Evolutionary conservation across 2,888 invertebrate genomes (phyloP).

Genomic region (Mythimna ferrago): DNA sequence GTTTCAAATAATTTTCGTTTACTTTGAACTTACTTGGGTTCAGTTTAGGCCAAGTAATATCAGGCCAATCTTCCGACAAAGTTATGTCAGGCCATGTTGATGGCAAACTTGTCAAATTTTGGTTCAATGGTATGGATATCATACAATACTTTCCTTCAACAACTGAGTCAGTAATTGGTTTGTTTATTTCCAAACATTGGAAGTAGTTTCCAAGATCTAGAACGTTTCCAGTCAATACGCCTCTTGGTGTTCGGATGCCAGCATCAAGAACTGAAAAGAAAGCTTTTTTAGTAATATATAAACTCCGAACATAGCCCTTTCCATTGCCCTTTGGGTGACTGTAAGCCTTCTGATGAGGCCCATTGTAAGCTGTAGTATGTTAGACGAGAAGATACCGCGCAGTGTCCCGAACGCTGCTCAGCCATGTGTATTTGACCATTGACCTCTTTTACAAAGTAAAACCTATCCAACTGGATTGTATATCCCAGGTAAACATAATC

Average conservation of each 20-base stretch:
- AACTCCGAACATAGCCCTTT: too few species aligned
- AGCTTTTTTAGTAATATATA: not conserved
- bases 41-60: constrained; percentile 49
- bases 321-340: too few species aligned
- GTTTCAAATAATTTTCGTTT: constrained; percentile 24
- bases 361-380: too few species aligned
- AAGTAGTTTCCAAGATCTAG: constrained; percentile 76
- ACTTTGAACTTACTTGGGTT: constrained; percentile 41
- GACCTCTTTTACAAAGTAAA: too few species aligned
- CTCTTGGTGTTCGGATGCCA: constrained; percentile 76
- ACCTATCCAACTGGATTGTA: too few species aligned
- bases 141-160: constrained; percentile 82
- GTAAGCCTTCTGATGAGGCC: too few species aligned
- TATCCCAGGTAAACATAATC: too few species aligned
- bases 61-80: constrained; percentile 39
- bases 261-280: constrained; percentile 76
- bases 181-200: constrained; percentile 76
- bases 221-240: constrained; percentile 73
- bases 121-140: constrained; percentile 71
- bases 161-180: constrained; percentile 62
- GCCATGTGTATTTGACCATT: too few species aligned
- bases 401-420: too few species aligned
- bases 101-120: constrained; percentile 64
- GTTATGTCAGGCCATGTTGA: constrained; percentile 55
- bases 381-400: too few species aligned